Evolutionary conservation across 1,140 invertebrate genomes (phyloP), one percentile per base, ranked within the genome.

Genomic region (Drosophila teissieri): DNA sequence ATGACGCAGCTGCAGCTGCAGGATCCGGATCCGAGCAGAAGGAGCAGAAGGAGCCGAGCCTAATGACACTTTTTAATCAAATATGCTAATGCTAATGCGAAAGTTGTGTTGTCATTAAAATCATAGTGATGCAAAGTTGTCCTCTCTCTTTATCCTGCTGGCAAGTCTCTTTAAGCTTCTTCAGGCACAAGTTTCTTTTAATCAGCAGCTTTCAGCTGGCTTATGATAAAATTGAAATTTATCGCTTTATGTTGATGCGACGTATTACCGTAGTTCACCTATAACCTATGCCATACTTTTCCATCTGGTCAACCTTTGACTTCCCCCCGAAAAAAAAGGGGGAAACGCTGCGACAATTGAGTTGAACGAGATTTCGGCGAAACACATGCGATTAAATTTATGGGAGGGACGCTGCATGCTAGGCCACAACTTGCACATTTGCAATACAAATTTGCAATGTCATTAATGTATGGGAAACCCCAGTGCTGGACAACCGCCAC

Each of bases 61-160:
- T 88, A 89, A 88, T 88, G 84, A 89, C 84, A 88, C 80, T 88
- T 88, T 86, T 88, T 89, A 88, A 88, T 88, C 83, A 88, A 88
- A 89, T 89, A 88, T 88, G 84, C 84, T 90, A 88, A 88, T 84
- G 83, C 78, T 84, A 83, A 84, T 82, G 75, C 70, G 45, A 67
- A 76, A 82, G 53, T 75, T 82, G 57, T 54, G 49, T 63, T 78
- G 56, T 57, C 76, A 82, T 89, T 83, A 73, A 69, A 79, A 79
- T 69, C 51, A 73, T 52, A 73, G 65, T 73, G 42, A 42, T 15
- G 17, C 44, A 75, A 51, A 55, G 70, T 62, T 40, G 42, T 54
- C 8, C 34, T 15, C 42, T 46, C 34, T 44, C 34, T 60, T 24
- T 2, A n/a, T 17, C 4, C 8, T 4, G 15, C 8, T 4, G 15